Evolutionary conservation across 2,113 vertebrate species (phyloP), one percentile per base, ranked within the genome.

Genomic region (Sander vitreus): DNA sequence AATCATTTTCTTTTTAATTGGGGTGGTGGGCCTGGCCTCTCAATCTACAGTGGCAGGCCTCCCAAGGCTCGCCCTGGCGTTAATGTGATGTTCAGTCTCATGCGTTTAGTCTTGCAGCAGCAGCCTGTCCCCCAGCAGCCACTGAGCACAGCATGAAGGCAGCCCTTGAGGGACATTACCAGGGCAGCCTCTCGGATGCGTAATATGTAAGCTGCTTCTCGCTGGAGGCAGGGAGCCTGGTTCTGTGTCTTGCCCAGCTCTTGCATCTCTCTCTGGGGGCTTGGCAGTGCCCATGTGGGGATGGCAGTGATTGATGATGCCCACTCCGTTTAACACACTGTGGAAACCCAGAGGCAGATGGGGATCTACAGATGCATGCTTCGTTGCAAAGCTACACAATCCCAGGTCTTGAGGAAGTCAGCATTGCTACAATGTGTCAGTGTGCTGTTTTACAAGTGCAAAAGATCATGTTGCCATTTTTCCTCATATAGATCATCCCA

Each of bases 281-380:
- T 86, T 92, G 91, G 91, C 94, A 93, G 84, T 91, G 88, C 87
- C 88, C 91, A 77, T 90, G 91, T 87, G 81, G 91, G 86, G 89
- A 88, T 86, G 89, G 80, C 80, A 90, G 85, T 94, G 93, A 94
- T 92, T 91, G 92, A 95, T 93, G 86, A 91, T 85, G 80, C 88
- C 89, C 91, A 89, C 91, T 92, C 78, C 76, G 65, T 93, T 94
- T 87, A 90, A 91, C 93, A 92, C 90, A 89, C 90, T 85, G 83
- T 87, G 76, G 85, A 89, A 88, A 81, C 86, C 81, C 90, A 80
- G 88, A 66, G 58, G 84, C 91, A 92, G 89, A 88, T 90, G 88
- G 90, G 64, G 62, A 86, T 88, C 88, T 91, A 84, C 88, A 91
- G 83, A 91, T 85, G 85, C 79, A 82, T 54, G 75, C 65, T 81